Evolutionary conservation across 2,888 invertebrate species (phyloP).

Genomic region (Cosmia trapezina): DNA sequence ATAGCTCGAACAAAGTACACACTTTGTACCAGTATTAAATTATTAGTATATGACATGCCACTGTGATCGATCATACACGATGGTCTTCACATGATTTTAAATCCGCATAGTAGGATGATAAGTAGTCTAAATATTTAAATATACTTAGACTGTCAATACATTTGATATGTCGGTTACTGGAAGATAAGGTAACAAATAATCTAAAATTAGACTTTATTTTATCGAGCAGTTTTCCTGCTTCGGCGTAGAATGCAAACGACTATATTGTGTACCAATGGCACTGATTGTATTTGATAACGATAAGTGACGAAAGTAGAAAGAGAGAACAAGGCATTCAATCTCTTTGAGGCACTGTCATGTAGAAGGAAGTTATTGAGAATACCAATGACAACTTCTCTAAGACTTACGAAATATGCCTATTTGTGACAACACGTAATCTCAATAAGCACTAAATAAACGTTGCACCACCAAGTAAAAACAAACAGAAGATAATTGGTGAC

Average conservation of each 20-base stretch:
- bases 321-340: no score
- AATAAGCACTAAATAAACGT: constrained; percentile 40
- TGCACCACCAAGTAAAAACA: constrained; percentile 43
- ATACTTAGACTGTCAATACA: constrained; percentile 13
- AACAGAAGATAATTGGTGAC: constrained; percentile 56
- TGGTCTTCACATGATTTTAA: constrained; percentile 39
- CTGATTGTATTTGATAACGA: neutral
- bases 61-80: constrained; percentile 34
- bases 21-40: constrained; percentile 14
- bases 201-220: neutral
- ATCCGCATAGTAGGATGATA: constrained; percentile 15
- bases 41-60: constrained; percentile 19
- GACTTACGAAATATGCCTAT: constrained; percentile 14
- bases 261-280: neutral
- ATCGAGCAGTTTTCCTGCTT: neutral
- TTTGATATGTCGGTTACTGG: constrained; percentile 6
- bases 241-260: neutral
- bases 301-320: neutral
- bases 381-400: neutral
- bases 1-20: constrained; percentile 25
- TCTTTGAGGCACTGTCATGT: neutral
- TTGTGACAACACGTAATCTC: constrained; percentile 27
- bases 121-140: constrained; percentile 26
- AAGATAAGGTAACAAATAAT: neutral
- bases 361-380: neutral